These are phyloP conservation scores for Meloidogyne floridensis DNA, from an alignment of 1,140 invertebrate genomes.

Conservation along the genomic window DNA sequence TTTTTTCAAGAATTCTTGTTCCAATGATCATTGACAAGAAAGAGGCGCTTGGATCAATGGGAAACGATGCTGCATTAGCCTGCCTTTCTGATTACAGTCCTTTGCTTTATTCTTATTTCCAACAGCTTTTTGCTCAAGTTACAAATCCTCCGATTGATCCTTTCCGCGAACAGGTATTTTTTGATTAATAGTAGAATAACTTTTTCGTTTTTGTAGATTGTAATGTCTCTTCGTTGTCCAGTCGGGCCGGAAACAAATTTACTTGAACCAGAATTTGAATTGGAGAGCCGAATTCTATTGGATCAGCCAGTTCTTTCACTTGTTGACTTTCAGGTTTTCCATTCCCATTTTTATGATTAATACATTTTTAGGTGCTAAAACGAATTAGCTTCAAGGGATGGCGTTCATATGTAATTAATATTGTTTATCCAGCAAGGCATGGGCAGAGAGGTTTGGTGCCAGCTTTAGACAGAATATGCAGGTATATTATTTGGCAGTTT, in stretches of 20 bases:
- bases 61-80: slow-evolving; percentile 94
- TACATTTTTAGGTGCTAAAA: slow-evolving; percentile 55
- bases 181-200: not conserved
- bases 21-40: slow-evolving; percentile 97
- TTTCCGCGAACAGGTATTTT: slow-evolving; percentile 73
- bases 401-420: slow-evolving; percentile 87
- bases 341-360: not conserved
- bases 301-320: slow-evolving; percentile 91
- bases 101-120: slow-evolving; percentile 93
- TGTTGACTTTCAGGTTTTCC: slow-evolving; percentile 78
- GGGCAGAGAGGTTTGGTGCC: slow-evolving; percentile 74
- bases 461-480: slow-evolving; percentile 79
- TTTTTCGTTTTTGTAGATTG: slow-evolving; percentile 78
- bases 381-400: slow-evolving; percentile 82
- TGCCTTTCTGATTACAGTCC: slow-evolving; percentile 93
- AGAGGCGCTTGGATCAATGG: slow-evolving; percentile 98
- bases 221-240: slow-evolving; percentile 85
- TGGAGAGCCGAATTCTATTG: slow-evolving; percentile 89
- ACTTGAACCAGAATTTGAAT: slow-evolving; percentile 81
- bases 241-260: slow-evolving; percentile 87
- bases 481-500: not conserved
- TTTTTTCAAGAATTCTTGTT: slow-evolving; percentile 73
- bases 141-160: slow-evolving; percentile 99
- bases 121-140: slow-evolving; percentile 98
- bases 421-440: slow-evolving; percentile 77